Base-by-base conservation (phyloP, 1,140 invertebrate species). In the Drosophila prosaltans region DNA sequence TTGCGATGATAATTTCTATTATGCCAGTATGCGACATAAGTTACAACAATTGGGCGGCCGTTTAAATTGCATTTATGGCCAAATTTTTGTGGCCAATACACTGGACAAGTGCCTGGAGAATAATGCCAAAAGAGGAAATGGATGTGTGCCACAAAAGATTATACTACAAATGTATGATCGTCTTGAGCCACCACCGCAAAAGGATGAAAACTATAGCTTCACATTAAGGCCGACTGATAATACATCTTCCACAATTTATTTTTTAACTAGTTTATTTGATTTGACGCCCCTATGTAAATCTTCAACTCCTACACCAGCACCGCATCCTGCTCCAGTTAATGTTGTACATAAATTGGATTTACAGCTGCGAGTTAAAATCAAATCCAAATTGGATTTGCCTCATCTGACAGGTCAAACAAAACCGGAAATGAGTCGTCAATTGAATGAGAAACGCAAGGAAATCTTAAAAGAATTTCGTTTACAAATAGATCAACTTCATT, bases 1-100 rank as follows among this genome's bases (percentile, higher is more conserved):
- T 7, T 91, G 89, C 62, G 91, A 92, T 70, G 91, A 92, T 55
- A 91, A 91, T 71, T 80, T 84, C 16, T 91, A 84, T 59, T 92
- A 92, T 64, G 72, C 69, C 60, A 92, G 91, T 36, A 92, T 91
- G 91, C 78, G 91, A 36, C 61, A 84, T 32, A 74, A 84, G 26
- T 45, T 92, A 0, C 69, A 90, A 21, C 85, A 91, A 59, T 36
- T 92, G 21, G 65, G 75, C n/a, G 65, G 72, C 8, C 8, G 32
- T 7, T 28, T 67, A 1, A 26, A 28, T 45, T 75, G 83, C 11
- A 21, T 63, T 5, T 92, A 72, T 58, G 74, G 74, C 0, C 88
- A 91, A 65, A 70, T 91, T 21, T 58, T 78, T 65, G 45, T 91
- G 0, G 51, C 45, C n/a, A 63, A 26, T 5, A 26, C 55, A 1